Evolutionary conservation across 2,113 vertebrate species (phyloP), one percentile per base, ranked within the genome.

Genomic region (Casuarius casuarius): DNA sequence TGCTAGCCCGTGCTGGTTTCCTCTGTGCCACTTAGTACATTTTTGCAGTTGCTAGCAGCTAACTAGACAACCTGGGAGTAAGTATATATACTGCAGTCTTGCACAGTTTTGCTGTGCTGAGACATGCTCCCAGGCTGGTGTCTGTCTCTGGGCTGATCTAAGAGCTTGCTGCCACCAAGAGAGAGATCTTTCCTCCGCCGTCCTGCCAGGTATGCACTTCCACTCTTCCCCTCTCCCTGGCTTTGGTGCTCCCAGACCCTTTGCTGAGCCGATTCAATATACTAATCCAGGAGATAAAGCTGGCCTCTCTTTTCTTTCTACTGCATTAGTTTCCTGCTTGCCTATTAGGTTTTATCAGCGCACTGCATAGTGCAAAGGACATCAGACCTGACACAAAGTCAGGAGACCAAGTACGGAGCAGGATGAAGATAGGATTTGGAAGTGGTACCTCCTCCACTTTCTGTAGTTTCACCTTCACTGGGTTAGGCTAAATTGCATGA

Each of bases 401-500:
- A 38, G 44, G 3, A 58, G 85, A 26, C 38, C 6, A 35, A 14
- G 40, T 26, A 9, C 16, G 12, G 20, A 82, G 59, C 17, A 17
- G 22, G 3, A 22, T n/a, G 44, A 71, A 82, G 40, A 5, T 14
- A 58, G 70, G 28, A 44, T 4, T 2, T 76, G n/a, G 29, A 76
- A 0, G 9, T 52, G 40, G 19, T n/a, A 42, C 21, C 35, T 59
- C 17, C 31, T 54, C 35, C 54, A 1, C 66, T 62, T 90, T 38
- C 28, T 76, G 40, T 56, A 58, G 40, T 42, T 62, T 16, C 29
- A 38, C 44, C 21, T 61, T 82, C 1, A 2, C 12, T 0, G 0
- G 35, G 23, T 33, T 31, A 48, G 49, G 28, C 20, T n/a, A 38
- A 68, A 62, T 73, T 40, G 61, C 72, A 68, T 14, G 16, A 21